phyloP scores from a whole-genome alignment of 2,797 vertebrate genomes.

The Buphagus erythrorhynchus region DNA sequence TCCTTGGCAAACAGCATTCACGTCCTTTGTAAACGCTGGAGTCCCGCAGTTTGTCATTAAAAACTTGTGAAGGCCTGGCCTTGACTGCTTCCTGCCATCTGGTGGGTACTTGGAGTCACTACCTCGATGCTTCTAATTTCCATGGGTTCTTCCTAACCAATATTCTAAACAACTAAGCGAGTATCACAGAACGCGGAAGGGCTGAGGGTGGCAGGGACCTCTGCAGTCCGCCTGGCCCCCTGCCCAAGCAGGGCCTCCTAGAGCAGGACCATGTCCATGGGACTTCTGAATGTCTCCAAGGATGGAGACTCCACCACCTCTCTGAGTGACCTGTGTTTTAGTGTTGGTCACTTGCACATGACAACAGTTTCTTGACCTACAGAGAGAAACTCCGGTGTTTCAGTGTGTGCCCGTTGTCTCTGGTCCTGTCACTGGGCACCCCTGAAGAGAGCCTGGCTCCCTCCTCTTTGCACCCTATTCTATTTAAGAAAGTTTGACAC shows the following conservation, averaged over 20 bases:
- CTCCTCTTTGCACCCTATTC: background rate
- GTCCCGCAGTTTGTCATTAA: background rate
- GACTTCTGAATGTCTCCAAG: background rate
- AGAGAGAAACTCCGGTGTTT: background rate
- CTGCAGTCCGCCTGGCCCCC: background rate
- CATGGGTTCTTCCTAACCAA: background rate
- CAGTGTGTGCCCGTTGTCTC: background rate
- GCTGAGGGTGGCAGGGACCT: background rate
- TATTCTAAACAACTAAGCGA: background rate
- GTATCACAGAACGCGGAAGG: background rate
- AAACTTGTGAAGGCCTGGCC: background rate
- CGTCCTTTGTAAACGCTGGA: rapidly evolving
- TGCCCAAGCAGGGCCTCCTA: background rate
- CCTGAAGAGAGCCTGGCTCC: background rate
- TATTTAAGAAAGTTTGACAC: background rate
- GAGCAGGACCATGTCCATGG: background rate
- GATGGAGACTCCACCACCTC: rapidly evolving
- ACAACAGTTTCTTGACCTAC: background rate
- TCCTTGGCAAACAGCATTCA: background rate
- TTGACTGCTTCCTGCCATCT: conserved; percentile 48
- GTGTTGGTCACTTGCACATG: background rate
- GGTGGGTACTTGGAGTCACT: background rate
- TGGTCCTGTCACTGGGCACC: background rate
- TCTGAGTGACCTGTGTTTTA: background rate
- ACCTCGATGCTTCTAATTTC: background rate